Evolutionary conservation across 2,113 vertebrate genomes (phyloP).

Genomic region (Labrus mixtus): DNA sequence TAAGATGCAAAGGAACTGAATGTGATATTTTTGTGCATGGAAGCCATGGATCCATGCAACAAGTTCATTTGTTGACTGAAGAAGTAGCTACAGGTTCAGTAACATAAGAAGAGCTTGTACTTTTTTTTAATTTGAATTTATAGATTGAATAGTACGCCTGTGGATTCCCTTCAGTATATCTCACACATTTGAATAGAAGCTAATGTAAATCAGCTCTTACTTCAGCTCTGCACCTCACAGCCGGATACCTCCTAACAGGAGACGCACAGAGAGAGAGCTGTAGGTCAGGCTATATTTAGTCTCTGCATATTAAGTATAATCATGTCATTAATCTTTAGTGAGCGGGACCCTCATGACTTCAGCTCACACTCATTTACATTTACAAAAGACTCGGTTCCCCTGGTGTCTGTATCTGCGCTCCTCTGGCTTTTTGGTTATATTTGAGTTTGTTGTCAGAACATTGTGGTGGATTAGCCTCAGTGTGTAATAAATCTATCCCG

Average conservation of each 20-base stretch:
- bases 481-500: conserved; percentile 16
- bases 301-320: conserved; percentile 58
- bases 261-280: conserved; percentile 51
- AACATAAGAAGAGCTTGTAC: too few relatives aligned
- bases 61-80: too few relatives aligned
- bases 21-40: too few relatives aligned
- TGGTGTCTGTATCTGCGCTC: conserved; percentile 14
- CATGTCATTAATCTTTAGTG: conserved; percentile 60
- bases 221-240: conserved; percentile 50
- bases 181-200: neutral
- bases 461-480: conserved; percentile 1
- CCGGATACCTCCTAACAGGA: conserved; percentile 45
- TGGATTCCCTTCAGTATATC: neutral
- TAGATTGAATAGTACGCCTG: neutral
- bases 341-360: conserved; percentile 39
- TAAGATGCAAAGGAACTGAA: too few relatives aligned
- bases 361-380: conserved; percentile 36
- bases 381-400: conserved; percentile 30
- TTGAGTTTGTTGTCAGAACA: conserved; percentile 2
- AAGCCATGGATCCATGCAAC: too few relatives aligned
- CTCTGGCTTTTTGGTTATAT: conserved; percentile 6
- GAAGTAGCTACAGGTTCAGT: too few relatives aligned
- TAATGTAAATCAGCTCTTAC: conserved; percentile 15
- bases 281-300: conserved; percentile 72
- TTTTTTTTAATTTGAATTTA: neutral